Percentiles rank a stretch among this genome's conserved stretches.
phyloP scores from a whole-genome alignment of 2,113 vertebrate genomes.

The Seriola aureovittata region DNA sequence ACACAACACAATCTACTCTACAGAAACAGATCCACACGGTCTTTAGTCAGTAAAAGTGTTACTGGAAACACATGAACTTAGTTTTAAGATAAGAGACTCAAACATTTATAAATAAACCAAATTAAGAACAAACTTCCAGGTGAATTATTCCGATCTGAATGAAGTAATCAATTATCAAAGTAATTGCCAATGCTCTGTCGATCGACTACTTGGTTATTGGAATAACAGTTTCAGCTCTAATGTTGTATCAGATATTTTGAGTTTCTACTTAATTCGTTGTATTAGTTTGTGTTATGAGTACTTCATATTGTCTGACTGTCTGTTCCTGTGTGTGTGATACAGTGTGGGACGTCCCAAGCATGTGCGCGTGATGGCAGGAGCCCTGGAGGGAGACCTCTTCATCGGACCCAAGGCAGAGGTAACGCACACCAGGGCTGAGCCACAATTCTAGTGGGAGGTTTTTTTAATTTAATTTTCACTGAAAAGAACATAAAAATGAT shows the following conservation, averaged over 20 bases:
- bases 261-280: background rate
- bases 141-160: too few species aligned
- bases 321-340: slow-evolving; percentile 22
- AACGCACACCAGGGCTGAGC: slow-evolving; percentile 12
- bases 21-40: too few species aligned
- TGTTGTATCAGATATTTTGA: background rate
- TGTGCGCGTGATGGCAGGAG: slow-evolving; percentile 93
- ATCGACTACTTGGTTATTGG: too few species aligned
- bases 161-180: too few species aligned
- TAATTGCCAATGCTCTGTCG: too few species aligned
- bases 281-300: background rate
- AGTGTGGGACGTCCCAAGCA: slow-evolving; percentile 94
- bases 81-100: background rate
- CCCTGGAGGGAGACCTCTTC: slow-evolving; percentile 92
- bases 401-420: slow-evolving; percentile 95
- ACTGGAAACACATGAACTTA: background rate
- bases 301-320: background rate
- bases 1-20: too few species aligned
- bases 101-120: background rate
- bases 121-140: background rate
- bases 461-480: too few species aligned
- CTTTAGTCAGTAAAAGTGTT: too few species aligned
- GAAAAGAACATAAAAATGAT: too few species aligned
- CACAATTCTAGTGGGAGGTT: too few species aligned
- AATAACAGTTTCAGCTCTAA: background rate